Evolutionary conservation across 2,888 invertebrate genomes (phyloP).

Genomic region (Apeira syringaria): DNA sequence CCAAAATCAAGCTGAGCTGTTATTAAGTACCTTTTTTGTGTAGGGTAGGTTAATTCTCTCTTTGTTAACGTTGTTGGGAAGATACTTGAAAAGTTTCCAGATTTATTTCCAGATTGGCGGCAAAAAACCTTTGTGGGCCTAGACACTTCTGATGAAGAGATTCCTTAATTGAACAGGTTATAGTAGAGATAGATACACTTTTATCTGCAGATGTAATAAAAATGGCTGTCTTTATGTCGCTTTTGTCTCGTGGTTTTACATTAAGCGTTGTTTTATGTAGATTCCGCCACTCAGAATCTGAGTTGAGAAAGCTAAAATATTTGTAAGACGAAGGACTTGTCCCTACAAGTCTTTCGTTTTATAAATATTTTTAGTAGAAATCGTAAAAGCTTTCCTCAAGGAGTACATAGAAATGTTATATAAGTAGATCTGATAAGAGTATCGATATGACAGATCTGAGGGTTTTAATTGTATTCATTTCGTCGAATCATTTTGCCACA

Average conservation of each 20-base stretch:
- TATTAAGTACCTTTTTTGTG: conserved; percentile 37
- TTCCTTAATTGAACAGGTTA: conserved; percentile 17
- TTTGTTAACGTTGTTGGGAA: conserved; percentile 29
- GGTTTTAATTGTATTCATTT: no score
- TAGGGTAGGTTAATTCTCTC: conserved; percentile 28
- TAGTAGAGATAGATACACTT: conserved; percentile 4
- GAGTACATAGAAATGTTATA: no score
- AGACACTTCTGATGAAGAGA: conserved; percentile 19
- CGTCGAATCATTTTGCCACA: no score
- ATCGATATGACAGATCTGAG: no score
- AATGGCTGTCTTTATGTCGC: conserved; percentile 4
- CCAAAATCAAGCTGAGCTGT: conserved; percentile 39
- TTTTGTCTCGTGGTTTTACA: conserved; percentile 8
- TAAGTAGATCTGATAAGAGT: no score
- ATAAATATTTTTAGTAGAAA: no score
- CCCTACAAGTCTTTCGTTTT: no score
- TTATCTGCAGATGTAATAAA: conserved; percentile 15
- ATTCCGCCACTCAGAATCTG: not conserved
- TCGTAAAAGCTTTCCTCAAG: no score
- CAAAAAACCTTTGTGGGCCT: conserved; percentile 24
- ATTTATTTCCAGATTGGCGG: conserved; percentile 27
- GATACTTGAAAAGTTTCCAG: conserved; percentile 26
- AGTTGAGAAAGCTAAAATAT: no score
- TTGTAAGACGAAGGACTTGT: no score
- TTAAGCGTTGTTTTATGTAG: conserved; percentile 3